Evolutionary conservation across 2,888 invertebrate genomes (phyloP), one percentile per base, ranked within the genome.

Genomic region (Apodemia zela): DNA sequence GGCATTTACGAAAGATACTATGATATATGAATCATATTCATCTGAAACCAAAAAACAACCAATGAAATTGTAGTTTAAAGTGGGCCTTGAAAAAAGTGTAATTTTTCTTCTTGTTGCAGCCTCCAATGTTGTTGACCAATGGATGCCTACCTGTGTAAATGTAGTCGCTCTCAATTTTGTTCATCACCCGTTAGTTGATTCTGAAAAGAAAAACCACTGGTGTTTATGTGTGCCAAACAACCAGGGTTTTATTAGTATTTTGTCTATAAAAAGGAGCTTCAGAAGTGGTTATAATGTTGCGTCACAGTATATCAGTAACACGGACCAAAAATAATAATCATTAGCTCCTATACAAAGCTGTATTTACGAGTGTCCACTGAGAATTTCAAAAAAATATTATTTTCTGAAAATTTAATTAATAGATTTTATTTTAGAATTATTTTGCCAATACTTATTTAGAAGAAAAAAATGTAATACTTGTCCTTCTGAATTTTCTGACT

Each of bases 21-120:
- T 98, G 94, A 99, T 99, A 93, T 99, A 99, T 63, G 99, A 98
- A 94, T 99, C 99, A 93, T 94, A 99, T 84, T 97, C 97, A 93
- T 99, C 99, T 98, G 96, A 72, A 96, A 96, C 92, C 94, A 93
- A 92, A 91, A 94, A 89, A 88, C 84, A 89, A 82, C 63, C 64
- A 61, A 66, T 69, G 69, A 69, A 59, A 66, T 67, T 62, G 64
- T 45, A 63, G 63, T 64, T 65, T 61, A 62, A 58, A 42, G 67
- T 59, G 59, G 60, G 62, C 62, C 63, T 58, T 59, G 59, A 66
- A 63, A 21, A 57, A 69, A 66, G 65, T 65, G 21, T 65, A 66
- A 72, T 62, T 75, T 67, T 74, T 81, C 82, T 79, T 79, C 71
- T 73, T 78, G 65, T 66, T 73, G 73, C 81, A 68, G 81, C 81